Evolutionary conservation across 1,140 invertebrate genomes (phyloP).

Genomic region (Platyura marginata): DNA sequence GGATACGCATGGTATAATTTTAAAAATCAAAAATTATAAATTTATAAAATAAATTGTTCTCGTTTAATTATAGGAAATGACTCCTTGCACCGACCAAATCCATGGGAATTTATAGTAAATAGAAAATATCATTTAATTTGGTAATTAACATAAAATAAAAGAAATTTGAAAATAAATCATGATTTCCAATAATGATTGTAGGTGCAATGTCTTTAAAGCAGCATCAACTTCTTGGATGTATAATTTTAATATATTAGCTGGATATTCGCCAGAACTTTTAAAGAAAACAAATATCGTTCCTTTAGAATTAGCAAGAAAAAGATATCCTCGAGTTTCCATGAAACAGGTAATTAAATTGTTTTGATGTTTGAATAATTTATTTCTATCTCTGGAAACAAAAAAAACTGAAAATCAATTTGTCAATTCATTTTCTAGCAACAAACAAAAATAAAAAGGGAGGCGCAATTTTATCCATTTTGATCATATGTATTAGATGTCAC

Average conservation of each 20-base stretch:
- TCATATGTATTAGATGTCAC: too few relatives aligned
- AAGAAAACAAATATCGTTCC: conserved; percentile 57
- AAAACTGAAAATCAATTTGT: too few relatives aligned
- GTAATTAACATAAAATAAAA: conserved; percentile 13
- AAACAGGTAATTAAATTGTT: conserved; percentile 33
- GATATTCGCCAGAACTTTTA: conserved; percentile 56
- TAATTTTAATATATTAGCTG: conserved; percentile 67
- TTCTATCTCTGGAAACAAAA: conserved; percentile 11
- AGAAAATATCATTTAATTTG: conserved; percentile 60
- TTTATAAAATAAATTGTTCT: background rate
- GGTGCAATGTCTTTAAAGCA: conserved; percentile 73
- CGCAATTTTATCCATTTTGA: too few relatives aligned
- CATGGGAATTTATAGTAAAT: conserved; percentile 71
- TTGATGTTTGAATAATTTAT: conserved; percentile 1
- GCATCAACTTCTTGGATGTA: conserved; percentile 81
- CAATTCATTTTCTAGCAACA: too few relatives aligned
- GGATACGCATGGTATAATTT: conserved; percentile 23
- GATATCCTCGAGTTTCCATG: conserved; percentile 52
- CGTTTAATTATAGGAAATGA: conserved; percentile 30
- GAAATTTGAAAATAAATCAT: background rate
- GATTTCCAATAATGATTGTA: conserved; percentile 12
- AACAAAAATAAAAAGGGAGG: too few relatives aligned
- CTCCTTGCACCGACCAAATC: conserved; percentile 46
- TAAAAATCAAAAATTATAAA: too few relatives aligned
- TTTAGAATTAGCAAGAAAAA: conserved; percentile 51